A percentile compares a stretch with the other conserved stretches of the same genome.
Evolutionary conservation across 2,888 invertebrate species (phyloP).

Genomic region (Nomada ferruginata): DNA sequence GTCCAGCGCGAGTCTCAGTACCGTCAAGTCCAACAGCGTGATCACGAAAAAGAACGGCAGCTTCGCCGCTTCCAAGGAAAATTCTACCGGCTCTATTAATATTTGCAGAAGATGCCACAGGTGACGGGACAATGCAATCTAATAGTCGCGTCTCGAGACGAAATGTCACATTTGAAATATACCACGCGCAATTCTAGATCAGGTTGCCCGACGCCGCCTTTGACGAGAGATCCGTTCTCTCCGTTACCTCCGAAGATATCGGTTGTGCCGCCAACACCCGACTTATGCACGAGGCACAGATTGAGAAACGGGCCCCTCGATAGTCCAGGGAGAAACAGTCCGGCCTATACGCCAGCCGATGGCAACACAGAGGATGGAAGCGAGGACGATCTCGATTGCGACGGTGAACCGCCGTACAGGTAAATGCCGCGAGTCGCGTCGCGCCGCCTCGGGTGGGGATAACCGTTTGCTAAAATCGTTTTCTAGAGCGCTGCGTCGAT

Average conservation of each 20-base stretch:
- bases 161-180: too few relatives aligned
- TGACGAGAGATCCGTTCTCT: slow-evolving; percentile 83
- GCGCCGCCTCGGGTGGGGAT: not conserved
- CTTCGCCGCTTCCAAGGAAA: slow-evolving; percentile 74
- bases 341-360: slow-evolving; percentile 79
- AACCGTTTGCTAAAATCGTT: not conserved
- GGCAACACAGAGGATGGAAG: slow-evolving; percentile 83
- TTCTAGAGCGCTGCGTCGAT: slow-evolving; percentile 81
- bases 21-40: slow-evolving; percentile 80
- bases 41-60: slow-evolving; percentile 78
- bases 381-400: slow-evolving; percentile 83
- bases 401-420: slow-evolving; percentile 84
- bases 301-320: slow-evolving; percentile 78
- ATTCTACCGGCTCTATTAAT: slow-evolving; percentile 78
- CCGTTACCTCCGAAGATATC: slow-evolving; percentile 89
- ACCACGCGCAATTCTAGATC: slow-evolving; percentile 73
- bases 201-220: slow-evolving; percentile 80
- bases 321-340: slow-evolving; percentile 80
- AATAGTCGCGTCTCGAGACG: too few relatives aligned
- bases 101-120: slow-evolving; percentile 83
- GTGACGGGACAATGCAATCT: slow-evolving; percentile 62
- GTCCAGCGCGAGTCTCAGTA: slow-evolving; percentile 82
- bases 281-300: slow-evolving; percentile 82
- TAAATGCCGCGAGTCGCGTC: slow-evolving; percentile 47
- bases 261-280: slow-evolving; percentile 91